phyloP scores from a whole-genome alignment of 2,797 vertebrate species.

The Amazona ochrocephala region DNA sequence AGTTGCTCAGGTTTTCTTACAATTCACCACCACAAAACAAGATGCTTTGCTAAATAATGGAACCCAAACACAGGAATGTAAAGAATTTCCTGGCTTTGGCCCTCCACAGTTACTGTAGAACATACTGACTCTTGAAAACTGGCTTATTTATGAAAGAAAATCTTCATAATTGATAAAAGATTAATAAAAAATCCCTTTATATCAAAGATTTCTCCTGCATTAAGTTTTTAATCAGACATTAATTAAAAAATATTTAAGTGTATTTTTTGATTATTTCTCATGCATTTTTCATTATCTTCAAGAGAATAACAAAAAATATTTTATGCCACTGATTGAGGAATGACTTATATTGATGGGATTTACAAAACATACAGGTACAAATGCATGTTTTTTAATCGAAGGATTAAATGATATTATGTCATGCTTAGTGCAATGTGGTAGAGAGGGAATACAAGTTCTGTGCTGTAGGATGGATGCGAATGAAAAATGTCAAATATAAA shows the following conservation, averaged over 20 bases:
- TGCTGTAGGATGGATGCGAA: not conserved
- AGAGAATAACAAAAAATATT: not conserved
- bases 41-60: not conserved
- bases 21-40: not conserved
- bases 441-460: not conserved
- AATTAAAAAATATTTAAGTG: not conserved
- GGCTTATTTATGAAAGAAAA: not conserved
- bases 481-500: not conserved
- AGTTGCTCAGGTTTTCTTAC: not conserved
- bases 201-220: not conserved
- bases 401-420: not conserved
- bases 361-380: not conserved
- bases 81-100: not conserved
- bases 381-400: not conserved
- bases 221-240: not conserved
- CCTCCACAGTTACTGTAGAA: not conserved
- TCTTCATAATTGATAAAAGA: not conserved
- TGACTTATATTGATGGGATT: not conserved
- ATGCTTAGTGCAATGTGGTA: not conserved
- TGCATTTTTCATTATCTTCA: not conserved
- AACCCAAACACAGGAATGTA: not conserved
- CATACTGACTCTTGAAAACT: not conserved
- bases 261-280: not conserved
- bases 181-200: not conserved
- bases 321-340: not conserved